A percentile compares a stretch with the other conserved stretches of the same genome.
phyloP scores from a whole-genome alignment of 2,888 invertebrate species.

The Dioctria rufipes region DNA sequence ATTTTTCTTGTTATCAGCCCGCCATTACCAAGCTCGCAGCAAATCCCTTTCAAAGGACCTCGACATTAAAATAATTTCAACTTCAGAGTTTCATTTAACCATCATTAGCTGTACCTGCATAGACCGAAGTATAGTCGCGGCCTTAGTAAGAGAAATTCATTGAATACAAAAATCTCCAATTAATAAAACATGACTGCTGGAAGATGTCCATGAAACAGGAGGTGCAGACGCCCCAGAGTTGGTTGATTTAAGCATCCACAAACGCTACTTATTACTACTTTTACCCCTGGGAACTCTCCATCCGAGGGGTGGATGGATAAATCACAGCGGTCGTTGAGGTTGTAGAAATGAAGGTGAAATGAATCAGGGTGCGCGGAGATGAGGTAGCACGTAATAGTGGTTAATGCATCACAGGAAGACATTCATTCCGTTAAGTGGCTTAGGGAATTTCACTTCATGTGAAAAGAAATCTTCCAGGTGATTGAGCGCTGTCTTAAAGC shows the following conservation, averaged over 20 bases:
- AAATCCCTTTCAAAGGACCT: too few relatives aligned
- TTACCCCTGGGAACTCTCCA: conserved; percentile 10
- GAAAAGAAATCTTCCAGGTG: conserved; percentile 65
- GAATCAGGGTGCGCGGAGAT: background rate
- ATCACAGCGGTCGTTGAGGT: background rate
- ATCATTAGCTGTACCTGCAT: background rate
- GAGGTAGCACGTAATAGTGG: conserved; percentile 32
- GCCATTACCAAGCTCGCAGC: too few relatives aligned
- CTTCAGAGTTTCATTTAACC: background rate
- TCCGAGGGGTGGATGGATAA: conserved; percentile 15
- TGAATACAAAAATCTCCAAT: conserved; percentile 29
- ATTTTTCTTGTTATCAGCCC: too few relatives aligned
- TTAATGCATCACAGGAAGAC: conserved; percentile 61
- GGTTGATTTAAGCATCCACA: conserved; percentile 37
- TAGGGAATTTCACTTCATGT: conserved; percentile 59
- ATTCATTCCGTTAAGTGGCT: conserved; percentile 70
- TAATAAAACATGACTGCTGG: conserved; percentile 54
- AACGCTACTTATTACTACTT: conserved; percentile 25
- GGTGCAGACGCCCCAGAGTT: conserved; percentile 19
- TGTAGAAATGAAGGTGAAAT: background rate
- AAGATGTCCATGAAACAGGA: conserved; percentile 1
- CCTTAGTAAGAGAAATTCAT: conserved; percentile 51
- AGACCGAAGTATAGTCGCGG: too few relatives aligned
- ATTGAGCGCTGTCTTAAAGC: conserved; percentile 61
- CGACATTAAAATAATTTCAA: conserved; percentile 14